Conservation (phyloP, 2,888 invertebrate genomes). For the Allacma fusca region DNA sequence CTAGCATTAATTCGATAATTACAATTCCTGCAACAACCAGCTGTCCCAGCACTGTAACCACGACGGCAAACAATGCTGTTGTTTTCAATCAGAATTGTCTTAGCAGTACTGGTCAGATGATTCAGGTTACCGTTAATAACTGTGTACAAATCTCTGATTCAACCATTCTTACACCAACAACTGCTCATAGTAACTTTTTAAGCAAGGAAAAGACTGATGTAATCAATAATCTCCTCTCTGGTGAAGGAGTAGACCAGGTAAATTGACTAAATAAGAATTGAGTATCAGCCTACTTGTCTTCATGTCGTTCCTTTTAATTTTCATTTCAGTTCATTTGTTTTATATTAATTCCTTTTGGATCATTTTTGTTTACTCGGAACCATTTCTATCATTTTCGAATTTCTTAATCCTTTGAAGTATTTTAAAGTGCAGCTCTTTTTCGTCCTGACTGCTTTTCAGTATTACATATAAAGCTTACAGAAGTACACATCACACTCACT, state of each 20-base stretch:
- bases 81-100: background rate
- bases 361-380: too few relatives aligned
- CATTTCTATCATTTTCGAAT: too few relatives aligned
- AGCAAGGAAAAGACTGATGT: constrained; percentile 45
- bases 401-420: too few relatives aligned
- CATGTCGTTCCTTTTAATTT: background rate
- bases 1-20: constrained; percentile 16
- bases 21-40: constrained; percentile 11
- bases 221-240: constrained; percentile 10
- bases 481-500: too few relatives aligned
- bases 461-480: too few relatives aligned
- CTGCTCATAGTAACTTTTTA: constrained; percentile 37
- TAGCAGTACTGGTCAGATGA: constrained; percentile 13
- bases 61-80: background rate
- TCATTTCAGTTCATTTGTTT: background rate
- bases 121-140: constrained; percentile 13
- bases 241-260: constrained; percentile 32
- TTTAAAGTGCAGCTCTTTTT: too few relatives aligned
- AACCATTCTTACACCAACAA: constrained; percentile 16
- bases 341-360: too few relatives aligned
- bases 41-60: background rate
- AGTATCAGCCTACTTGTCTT: background rate
- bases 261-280: background rate
- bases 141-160: constrained; percentile 9
- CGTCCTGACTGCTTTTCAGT: too few relatives aligned